Conservation (phyloP, 2,888 invertebrate species). For the Netelia fuscicornis region DNA sequence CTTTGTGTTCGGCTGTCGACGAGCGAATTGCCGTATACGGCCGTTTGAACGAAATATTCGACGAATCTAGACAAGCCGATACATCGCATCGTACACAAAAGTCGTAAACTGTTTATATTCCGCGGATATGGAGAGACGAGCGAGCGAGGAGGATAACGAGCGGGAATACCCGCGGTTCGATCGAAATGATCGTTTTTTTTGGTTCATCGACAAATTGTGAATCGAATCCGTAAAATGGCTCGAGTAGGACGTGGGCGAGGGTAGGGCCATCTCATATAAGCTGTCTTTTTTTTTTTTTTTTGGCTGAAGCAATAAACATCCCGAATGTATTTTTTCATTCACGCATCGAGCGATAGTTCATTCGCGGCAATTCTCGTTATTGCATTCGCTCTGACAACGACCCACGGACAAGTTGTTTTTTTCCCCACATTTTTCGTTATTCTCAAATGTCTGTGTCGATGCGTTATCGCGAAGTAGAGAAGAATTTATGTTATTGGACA, state of each 20-base stretch:
- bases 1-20: background rate
- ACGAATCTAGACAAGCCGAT: slow-evolving; percentile 43
- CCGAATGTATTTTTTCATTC: slow-evolving; percentile 56
- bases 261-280: slow-evolving; percentile 10
- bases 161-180: background rate
- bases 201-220: slow-evolving; percentile 57
- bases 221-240: slow-evolving; percentile 59
- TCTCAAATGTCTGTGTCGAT: background rate
- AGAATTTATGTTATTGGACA: no score
- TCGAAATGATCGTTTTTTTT: slow-evolving; percentile 35
- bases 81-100: slow-evolving; percentile 37
- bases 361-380: background rate
- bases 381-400: background rate
- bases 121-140: background rate
- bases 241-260: slow-evolving; percentile 5
- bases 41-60: slow-evolving; percentile 54
- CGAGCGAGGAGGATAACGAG: slow-evolving; percentile 27
- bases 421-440: background rate
- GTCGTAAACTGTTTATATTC: slow-evolving; percentile 47
- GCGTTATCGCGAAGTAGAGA: no score
- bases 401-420: background rate
- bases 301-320: slow-evolving; percentile 62
- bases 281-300: slow-evolving; percentile 30
- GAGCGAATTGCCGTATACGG: slow-evolving; percentile 28
- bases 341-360: slow-evolving; percentile 5